Evolutionary conservation across 1,140 invertebrate genomes (phyloP).

Genomic region (Tigriopus japonicus): DNA sequence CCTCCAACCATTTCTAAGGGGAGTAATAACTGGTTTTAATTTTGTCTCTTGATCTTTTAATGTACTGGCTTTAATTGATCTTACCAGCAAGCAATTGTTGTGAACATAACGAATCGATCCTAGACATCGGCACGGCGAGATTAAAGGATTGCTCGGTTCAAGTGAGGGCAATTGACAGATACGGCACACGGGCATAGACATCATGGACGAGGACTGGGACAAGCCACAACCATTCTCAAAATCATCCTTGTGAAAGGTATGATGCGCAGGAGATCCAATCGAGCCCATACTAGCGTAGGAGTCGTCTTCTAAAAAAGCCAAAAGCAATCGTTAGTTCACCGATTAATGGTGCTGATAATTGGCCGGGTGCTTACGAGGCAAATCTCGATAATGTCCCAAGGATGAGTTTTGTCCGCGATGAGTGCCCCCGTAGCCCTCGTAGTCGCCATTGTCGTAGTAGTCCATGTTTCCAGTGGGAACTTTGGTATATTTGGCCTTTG

Average conservation of each 20-base stretch:
- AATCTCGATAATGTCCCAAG: no score
- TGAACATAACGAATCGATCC: slow-evolving; percentile 35
- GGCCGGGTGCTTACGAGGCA: no score
- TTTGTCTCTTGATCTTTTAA: background rate
- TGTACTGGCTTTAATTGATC: slow-evolving; percentile 10
- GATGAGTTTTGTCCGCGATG: no score
- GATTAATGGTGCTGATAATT: no score
- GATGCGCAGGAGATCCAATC: no score
- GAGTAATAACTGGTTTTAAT: slow-evolving; percentile 4
- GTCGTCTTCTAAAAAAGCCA: no score
- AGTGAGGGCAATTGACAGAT: slow-evolving; percentile 32
- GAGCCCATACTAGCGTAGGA: no score
- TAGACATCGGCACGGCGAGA: slow-evolving; percentile 34
- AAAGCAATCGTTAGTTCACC: no score
- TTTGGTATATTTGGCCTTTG: no score
- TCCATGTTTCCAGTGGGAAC: no score
- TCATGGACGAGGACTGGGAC: slow-evolving; percentile 20
- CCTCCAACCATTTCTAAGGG: slow-evolving; percentile 35
- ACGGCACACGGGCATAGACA: slow-evolving; percentile 28
- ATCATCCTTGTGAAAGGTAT: background rate
- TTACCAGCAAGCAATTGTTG: slow-evolving; percentile 32
- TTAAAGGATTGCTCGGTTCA: slow-evolving; percentile 28
- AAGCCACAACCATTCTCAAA: slow-evolving; percentile 8
- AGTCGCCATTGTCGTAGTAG: no score
- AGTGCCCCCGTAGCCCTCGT: no score